Base-by-base conservation (phyloP, 2,797 vertebrate species). In the Philypnodon macrostomus region DNA sequence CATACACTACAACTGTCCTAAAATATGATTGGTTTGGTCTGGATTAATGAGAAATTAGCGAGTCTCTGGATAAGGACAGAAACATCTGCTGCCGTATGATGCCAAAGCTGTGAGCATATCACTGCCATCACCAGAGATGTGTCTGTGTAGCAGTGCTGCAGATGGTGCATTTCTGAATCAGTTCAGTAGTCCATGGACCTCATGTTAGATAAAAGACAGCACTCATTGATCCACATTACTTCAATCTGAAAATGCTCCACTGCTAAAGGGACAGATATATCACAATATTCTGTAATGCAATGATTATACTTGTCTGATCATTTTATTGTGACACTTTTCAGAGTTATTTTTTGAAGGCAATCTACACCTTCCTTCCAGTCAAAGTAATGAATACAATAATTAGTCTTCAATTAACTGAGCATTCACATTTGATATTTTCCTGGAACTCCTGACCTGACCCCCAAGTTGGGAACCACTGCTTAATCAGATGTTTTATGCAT, bases 81-180 rank as follows among this genome's bases (percentile, higher is more conserved):
- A 60, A 49, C 68, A 63, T n/a, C n/a, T 62, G 73, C 58, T 48
- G 47, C 54, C 19, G 9, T 0, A 37, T 31, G 46, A 53, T 70
- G 67, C 64, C 54, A 67, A 48, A 34, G 19, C n/a, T n/a, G n/a
- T n/a, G n/a, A n/a, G n/a, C 52, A 40, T 21, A 47, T 38, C 13
- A 9, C 31, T 9, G n/a, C 24, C 36, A 41, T 61, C 68, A 39
- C 47, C n/a, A 8, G 21, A 54, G 49, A 62, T 48, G 48, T 21
- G 38, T 41, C 42, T 24, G 38, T 33, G 35, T 17, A 15, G 40
- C 40, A 18, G 36, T 6, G 35, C 4, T 59, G 47, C 59, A 59
- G 34, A 58, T 49, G 45, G 52, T 35, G 7, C 32, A 15, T 18
- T 35, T 18, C 55, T 41, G 29, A 49, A 35, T 58, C 47, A 35